Evolutionary conservation across 2,113 vertebrate species (phyloP).

Genomic region (Elanus axillaris): DNA sequence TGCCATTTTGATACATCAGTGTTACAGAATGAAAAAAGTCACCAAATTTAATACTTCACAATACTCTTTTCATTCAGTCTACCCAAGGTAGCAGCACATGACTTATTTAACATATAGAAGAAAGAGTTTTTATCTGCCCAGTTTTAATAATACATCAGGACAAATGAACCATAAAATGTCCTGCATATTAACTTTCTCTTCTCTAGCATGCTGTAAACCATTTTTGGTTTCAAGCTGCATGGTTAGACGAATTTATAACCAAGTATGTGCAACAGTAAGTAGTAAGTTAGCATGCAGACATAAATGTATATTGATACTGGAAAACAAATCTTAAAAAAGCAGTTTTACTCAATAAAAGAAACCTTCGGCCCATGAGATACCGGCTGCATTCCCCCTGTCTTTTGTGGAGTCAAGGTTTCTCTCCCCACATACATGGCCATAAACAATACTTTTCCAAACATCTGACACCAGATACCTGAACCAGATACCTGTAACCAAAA

Average conservation of each 20-base stretch:
- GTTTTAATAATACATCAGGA: background rate
- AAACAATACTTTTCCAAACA: background rate
- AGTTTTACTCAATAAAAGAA: background rate
- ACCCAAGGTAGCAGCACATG: background rate
- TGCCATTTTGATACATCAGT: background rate
- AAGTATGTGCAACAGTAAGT: background rate
- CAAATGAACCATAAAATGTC: background rate
- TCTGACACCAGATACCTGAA: background rate
- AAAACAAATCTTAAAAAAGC: background rate
- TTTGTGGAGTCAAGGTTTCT: background rate
- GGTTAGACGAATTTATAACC: background rate
- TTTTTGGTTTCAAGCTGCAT: background rate
- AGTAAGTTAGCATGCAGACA: background rate
- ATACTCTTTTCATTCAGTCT: background rate
- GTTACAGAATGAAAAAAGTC: background rate
- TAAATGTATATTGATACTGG: accelerated
- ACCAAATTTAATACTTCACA: background rate
- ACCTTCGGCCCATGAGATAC: background rate
- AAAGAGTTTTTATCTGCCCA: background rate
- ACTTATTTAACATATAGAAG: background rate
- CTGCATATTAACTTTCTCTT: background rate
- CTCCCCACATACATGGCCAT: background rate
- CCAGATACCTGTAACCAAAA: background rate
- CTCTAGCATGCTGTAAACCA: background rate
- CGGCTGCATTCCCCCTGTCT: background rate